phyloP scores from a whole-genome alignment of 2,113 vertebrate species.

The Vanacampus margaritifer region DNA sequence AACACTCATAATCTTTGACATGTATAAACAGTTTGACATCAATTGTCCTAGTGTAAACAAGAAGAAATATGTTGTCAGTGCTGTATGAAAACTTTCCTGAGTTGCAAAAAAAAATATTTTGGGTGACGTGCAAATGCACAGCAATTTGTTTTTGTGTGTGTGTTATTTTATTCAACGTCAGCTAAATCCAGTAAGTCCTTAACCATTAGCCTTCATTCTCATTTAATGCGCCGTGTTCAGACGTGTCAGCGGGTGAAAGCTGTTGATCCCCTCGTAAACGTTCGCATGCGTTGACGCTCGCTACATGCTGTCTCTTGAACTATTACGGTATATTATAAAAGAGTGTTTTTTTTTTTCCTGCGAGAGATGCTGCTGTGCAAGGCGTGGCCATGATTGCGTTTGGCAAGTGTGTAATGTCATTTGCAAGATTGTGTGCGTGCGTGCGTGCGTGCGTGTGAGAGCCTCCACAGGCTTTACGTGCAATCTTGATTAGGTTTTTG shows the following conservation, averaged over 20 bases:
- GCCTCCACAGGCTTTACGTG: slow-evolving; percentile 16
- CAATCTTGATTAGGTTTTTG: slow-evolving; percentile 19
- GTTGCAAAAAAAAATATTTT: neutral
- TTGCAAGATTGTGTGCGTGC: neutral
- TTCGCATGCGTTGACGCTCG: slow-evolving; percentile 21
- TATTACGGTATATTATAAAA: slow-evolving; percentile 32
- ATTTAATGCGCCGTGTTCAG: slow-evolving; percentile 16
- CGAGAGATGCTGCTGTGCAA: slow-evolving; percentile 18
- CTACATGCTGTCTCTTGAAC: slow-evolving; percentile 30
- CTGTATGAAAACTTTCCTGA: neutral
- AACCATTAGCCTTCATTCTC: slow-evolving; percentile 27
- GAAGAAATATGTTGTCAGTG: neutral
- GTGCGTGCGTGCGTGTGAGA: slow-evolving; percentile 3
- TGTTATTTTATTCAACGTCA: slow-evolving; percentile 1
- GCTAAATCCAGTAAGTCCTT: slow-evolving; percentile 11
- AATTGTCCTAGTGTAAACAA: neutral
- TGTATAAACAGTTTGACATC: neutral
- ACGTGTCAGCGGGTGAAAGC: slow-evolving; percentile 23
- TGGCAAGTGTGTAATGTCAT: slow-evolving; percentile 11
- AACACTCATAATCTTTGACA: neutral
- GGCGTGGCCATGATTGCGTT: neutral
- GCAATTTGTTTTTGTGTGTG: slow-evolving; percentile 15
- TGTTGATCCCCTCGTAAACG: neutral
- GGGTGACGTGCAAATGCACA: neutral
- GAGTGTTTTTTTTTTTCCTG: slow-evolving; percentile 28